Base-by-base conservation (phyloP, 1,140 invertebrate genomes). In the Drosophila varians region DNA sequence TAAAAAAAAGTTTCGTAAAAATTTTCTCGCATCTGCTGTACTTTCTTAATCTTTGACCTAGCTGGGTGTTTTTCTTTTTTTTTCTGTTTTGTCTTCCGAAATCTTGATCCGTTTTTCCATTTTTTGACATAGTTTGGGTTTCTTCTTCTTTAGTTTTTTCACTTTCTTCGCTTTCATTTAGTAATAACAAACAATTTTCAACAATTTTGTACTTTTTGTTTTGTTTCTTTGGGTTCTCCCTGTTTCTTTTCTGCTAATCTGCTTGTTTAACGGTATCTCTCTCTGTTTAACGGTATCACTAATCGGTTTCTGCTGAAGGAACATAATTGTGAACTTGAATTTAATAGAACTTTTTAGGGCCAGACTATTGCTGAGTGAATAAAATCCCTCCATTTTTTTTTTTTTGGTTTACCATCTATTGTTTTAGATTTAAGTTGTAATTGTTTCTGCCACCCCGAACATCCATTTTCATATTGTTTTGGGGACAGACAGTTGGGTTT, bases 251-350 rank as follows among this genome's bases (percentile, higher is more conserved):
- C n/a, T 66, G 19, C 53, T 38, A 46, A 42, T 18, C 43, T 74
- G 38, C 55, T 42, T 62, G 49, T 56, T 58, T 55, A n/a, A n/a
- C n/a, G n/a, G n/a, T n/a, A n/a, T 23, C 38, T 58, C 26, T 46
- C 53, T 52, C 51, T 46, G 65, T 57, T 84, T 86, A 86, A 86
- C 72, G 75, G 75, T 86, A 86, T 86, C 82, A 87, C 82, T 87
- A 86, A 86, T 70, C 60, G 78, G 73, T 86, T 77, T 52, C 77
- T 49, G 51, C 61, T 71, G 54, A 87, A 87, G 82, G 82, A 87
- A 87, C 82, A 87, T 87, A 87, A 87, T 87, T 87, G 36, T 38
- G 69, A 86, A 82, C 68, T 80, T 82, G 73, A 86, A 86, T 87
- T 80, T 80, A 14, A 70, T 79, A 75, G 77, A 82, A 82, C 74